Base-by-base conservation (phyloP, 2,888 invertebrate species). In the Pterobdella sp. region DNA sequence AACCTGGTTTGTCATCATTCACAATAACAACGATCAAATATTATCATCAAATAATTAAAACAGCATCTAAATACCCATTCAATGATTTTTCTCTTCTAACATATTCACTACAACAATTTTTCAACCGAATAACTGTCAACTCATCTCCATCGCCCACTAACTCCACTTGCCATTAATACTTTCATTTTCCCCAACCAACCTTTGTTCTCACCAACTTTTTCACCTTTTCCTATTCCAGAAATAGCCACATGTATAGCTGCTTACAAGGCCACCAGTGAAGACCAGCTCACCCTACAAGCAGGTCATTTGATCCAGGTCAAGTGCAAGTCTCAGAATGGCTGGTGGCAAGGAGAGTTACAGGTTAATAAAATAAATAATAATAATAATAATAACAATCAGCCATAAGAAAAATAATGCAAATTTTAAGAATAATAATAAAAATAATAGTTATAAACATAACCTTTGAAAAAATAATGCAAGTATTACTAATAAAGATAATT, bases 331-430 rank as follows among this genome's bases (percentile, higher is more conserved):
- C 91, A 92, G 79, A 92, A 92, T 66, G 98, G 98, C 31, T 98
- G 98, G 98, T 99, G 97, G 97, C 96, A 98, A 86, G 98, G 98
- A 1, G 97, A 98, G 84, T 85, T 96, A 65, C 95, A 95, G 86
- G 94, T 88, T n/a, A n/a, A n/a, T n/a, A n/a, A n/a, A n/a, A n/a
- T n/a, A n/a, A n/a, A n/a, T n/a, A n/a, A n/a, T n/a, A n/a, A n/a
- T n/a, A n/a, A n/a, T n/a, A n/a, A n/a, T n/a, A n/a, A n/a, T n/a
- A n/a, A n/a, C n/a, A n/a, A n/a, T n/a, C n/a, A n/a, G n/a, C n/a
- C n/a, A n/a, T n/a, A n/a, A n/a, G n/a, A n/a, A n/a, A n/a, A n/a
- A n/a, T n/a, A n/a, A n/a, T n/a, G n/a, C n/a, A n/a, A n/a, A n/a
- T n/a, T n/a, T n/a, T n/a, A 14, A 14, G 14, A 49, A 49, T 49